A percentile compares a stretch with the other conserved stretches of the same genome.
Conservation (phyloP, 2,888 invertebrate species). For the Agrotis ipsilon region DNA sequence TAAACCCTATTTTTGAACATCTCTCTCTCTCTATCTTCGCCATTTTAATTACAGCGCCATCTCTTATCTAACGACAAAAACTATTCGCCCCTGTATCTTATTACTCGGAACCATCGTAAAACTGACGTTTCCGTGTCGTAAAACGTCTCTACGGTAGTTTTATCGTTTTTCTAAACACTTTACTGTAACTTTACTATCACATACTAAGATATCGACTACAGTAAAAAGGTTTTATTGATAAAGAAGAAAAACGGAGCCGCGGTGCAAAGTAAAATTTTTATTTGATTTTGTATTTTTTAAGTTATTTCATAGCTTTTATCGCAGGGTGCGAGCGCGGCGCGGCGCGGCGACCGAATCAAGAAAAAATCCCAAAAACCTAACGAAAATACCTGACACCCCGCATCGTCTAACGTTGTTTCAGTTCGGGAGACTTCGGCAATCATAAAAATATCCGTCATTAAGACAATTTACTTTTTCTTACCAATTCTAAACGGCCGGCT, state of each 20-base stretch:
- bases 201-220: conserved; percentile 36
- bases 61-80: conserved; percentile 48
- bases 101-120: conserved; percentile 45
- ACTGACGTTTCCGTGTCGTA: conserved; percentile 51
- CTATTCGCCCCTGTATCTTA: conserved; percentile 45
- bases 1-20: too few species aligned
- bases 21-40: too few species aligned
- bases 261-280: conserved; percentile 19
- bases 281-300: conserved; percentile 31
- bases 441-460: too few species aligned
- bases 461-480: too few species aligned
- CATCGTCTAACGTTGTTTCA: too few species aligned
- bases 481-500: too few species aligned
- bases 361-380: too few species aligned
- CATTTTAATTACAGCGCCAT: conserved; percentile 52
- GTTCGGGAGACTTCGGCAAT: too few species aligned
- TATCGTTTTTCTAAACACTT: conserved; percentile 61
- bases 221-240: conserved; percentile 51
- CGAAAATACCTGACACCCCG: too few species aligned
- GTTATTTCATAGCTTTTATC: too few species aligned
- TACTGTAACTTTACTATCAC: conserved; percentile 49
- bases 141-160: conserved; percentile 61
- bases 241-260: background rate
- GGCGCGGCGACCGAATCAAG: too few species aligned
- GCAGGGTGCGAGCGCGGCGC: too few species aligned